Conservation (phyloP, 2,797 vertebrate species). For the Carduelis carduelis region DNA sequence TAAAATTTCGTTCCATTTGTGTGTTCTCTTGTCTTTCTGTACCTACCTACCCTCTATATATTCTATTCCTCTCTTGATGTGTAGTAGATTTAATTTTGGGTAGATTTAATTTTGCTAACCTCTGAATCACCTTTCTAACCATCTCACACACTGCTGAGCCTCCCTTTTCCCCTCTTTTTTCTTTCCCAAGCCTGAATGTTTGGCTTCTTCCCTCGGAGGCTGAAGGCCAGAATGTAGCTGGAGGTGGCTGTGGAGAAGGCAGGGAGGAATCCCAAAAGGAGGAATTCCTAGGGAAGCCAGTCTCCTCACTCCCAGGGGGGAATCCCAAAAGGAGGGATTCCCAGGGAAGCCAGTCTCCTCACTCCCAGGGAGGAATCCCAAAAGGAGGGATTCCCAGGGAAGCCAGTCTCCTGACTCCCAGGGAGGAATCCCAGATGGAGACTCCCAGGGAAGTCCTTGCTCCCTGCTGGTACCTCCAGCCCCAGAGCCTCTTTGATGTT, state of each 20-base stretch:
- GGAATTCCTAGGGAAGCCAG: not conserved
- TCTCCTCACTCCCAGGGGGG: not conserved
- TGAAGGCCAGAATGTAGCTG: not conserved
- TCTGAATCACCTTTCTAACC: not conserved
- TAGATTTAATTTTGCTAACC: not conserved
- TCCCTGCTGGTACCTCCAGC: not conserved
- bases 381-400: not conserved
- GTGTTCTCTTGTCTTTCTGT: not conserved
- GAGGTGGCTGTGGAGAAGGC: not conserved
- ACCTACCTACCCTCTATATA: not conserved
- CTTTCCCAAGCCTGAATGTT: not conserved
- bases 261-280: not conserved
- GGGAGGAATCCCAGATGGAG: not conserved
- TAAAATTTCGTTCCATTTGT: not conserved
- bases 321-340: not conserved
- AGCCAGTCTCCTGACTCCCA: not conserved
- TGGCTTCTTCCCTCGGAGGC: not conserved
- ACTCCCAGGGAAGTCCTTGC: not conserved
- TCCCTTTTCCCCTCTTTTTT: not conserved
- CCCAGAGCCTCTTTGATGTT: not conserved
- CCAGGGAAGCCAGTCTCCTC: too few relatives aligned
- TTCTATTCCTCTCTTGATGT: not conserved
- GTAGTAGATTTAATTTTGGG: not conserved
- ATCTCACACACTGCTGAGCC: not conserved
- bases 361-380: not conserved